Percentiles rank a stretch among this genome's conserved stretches.
These are phyloP conservation scores for Hyposoter dolosus DNA, from an alignment of 2,888 invertebrate species.

Conservation along the genomic window DNA sequence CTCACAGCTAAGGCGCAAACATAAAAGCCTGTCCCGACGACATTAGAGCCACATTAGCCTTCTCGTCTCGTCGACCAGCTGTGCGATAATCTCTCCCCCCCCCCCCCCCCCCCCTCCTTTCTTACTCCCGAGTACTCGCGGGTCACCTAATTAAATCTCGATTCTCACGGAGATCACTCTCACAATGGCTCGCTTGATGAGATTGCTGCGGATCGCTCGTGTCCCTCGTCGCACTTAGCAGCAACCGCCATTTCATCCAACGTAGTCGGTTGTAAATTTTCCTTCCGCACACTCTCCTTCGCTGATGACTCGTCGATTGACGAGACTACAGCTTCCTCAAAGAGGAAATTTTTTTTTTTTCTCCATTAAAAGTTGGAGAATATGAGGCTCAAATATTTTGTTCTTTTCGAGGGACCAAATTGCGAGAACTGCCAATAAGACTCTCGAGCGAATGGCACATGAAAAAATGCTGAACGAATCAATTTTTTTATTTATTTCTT, in stretches of 20 bases:
- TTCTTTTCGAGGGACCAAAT: too few relatives aligned
- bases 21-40: slow-evolving; percentile 72
- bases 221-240: slow-evolving; percentile 18
- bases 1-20: slow-evolving; percentile 55
- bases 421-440: too few relatives aligned
- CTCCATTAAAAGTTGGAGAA: too few relatives aligned
- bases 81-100: slow-evolving; percentile 69
- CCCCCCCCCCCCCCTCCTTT: slow-evolving; percentile 33
- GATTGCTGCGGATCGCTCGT: slow-evolving; percentile 32
- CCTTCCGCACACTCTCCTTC: not conserved
- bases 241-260: not conserved
- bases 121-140: slow-evolving; percentile 24
- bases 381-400: too few relatives aligned
- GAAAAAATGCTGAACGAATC: too few relatives aligned
- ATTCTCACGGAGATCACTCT: slow-evolving; percentile 77
- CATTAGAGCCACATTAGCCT: slow-evolving; percentile 83
- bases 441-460: too few relatives aligned
- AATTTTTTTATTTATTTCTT: too few relatives aligned
- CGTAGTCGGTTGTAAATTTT: not conserved
- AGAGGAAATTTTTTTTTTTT: not conserved
- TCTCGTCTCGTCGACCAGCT: slow-evolving; percentile 81
- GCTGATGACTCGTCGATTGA: not conserved
- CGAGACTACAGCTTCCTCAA: not conserved
- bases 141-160: slow-evolving; percentile 80
- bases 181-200: slow-evolving; percentile 56